A percentile compares a stretch with the other conserved stretches of the same genome.
These are phyloP conservation scores for Mercenaria mercenaria DNA, from an alignment of 1,140 invertebrate species.

Conservation along the genomic window DNA sequence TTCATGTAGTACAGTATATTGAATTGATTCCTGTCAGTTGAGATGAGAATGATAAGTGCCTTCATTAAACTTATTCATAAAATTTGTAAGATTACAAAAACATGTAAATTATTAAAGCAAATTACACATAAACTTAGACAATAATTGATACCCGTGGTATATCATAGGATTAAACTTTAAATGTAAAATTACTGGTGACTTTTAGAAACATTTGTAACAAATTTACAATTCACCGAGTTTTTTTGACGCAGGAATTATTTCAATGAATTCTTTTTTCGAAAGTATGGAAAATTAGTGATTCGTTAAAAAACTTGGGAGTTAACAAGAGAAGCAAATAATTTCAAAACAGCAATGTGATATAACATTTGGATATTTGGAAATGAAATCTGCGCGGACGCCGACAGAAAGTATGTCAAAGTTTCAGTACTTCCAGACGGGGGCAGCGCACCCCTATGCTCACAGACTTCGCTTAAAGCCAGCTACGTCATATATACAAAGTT, in stretches of 20 bases:
- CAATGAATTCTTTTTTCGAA: too few species aligned
- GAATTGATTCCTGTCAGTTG: not conserved
- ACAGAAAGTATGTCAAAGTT: slow-evolving; percentile 40
- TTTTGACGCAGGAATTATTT: too few species aligned
- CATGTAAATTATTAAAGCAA: slow-evolving; percentile 10
- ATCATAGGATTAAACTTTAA: not conserved
- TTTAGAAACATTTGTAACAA: too few species aligned
- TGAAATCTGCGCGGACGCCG: not conserved
- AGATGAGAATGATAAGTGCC: slow-evolving; percentile 1
- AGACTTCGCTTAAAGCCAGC: slow-evolving; percentile 45
- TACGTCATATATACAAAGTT: slow-evolving; percentile 31
- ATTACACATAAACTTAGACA: not conserved
- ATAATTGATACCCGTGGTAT: not conserved
- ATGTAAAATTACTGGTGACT: not conserved
- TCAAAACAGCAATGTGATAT: too few species aligned
- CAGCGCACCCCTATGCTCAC: slow-evolving; percentile 49
- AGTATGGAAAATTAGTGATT: too few species aligned
- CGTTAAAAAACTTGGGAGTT: too few species aligned
- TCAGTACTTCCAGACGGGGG: slow-evolving; percentile 32
- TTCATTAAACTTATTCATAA: slow-evolving; percentile 36
- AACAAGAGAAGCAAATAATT: too few species aligned
- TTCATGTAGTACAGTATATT: not conserved
- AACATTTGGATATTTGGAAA: too few species aligned
- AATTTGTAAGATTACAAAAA: slow-evolving; percentile 10
- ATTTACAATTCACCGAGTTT: too few species aligned